Evolutionary conservation across 2,113 vertebrate species (phyloP).

Genomic region (Lagopus muta): DNA sequence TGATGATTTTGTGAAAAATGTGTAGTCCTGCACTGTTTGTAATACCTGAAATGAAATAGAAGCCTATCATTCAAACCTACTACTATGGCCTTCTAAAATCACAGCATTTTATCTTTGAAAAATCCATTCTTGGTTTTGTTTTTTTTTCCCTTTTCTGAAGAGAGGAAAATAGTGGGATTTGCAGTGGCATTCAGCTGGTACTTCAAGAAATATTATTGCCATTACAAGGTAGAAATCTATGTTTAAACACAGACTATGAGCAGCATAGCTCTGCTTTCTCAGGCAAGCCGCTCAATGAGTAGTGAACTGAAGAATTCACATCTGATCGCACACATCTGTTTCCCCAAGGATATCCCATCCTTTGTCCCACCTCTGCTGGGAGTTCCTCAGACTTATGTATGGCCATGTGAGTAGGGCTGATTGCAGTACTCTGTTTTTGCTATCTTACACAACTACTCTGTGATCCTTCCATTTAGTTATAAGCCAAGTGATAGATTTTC

Average conservation of each 20-base stretch:
- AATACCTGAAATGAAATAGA: background rate
- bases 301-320: background rate
- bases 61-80: background rate
- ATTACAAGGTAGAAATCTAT: background rate
- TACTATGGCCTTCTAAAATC: background rate
- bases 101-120: background rate
- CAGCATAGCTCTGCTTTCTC: background rate
- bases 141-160: background rate
- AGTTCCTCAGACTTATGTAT: background rate
- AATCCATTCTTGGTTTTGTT: background rate
- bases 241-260: background rate
- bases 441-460: background rate
- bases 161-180: background rate
- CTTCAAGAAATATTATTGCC: background rate
- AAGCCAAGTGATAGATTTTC: background rate
- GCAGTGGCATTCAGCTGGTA: background rate
- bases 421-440: background rate
- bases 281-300: background rate
- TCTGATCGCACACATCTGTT: background rate
- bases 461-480: background rate
- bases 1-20: background rate
- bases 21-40: background rate
- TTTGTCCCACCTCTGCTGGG: background rate
- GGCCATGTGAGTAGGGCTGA: background rate
- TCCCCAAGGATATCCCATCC: background rate